phyloP scores from a whole-genome alignment of 2,113 vertebrate species.

The Dasyornis broadbenti region DNA sequence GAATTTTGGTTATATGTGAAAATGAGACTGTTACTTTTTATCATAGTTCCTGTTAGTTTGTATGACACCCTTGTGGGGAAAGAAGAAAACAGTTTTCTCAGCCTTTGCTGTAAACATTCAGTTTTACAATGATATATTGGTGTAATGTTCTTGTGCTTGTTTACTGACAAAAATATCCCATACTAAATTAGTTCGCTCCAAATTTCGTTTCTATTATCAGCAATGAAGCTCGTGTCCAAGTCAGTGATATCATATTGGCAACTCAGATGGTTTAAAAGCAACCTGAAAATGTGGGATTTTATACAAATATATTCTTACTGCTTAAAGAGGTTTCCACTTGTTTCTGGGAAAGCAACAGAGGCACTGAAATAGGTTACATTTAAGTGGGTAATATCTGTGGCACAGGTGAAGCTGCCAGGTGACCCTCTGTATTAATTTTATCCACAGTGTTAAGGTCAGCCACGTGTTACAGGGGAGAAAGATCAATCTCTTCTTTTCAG shows the following conservation, averaged over 20 bases:
- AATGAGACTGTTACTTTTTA: neutral
- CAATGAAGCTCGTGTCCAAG: neutral
- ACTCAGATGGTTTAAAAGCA: neutral
- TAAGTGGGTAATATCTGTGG: neutral
- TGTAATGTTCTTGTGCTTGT: neutral
- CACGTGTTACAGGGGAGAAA: neutral
- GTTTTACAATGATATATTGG: neutral
- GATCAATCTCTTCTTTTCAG: neutral
- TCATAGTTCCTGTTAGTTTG: neutral
- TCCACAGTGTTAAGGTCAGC: neutral
- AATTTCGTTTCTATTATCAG: neutral
- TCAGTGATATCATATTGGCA: neutral
- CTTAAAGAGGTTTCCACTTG: neutral
- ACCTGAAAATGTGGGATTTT: neutral
- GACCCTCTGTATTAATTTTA: neutral
- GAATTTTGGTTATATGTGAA: neutral
- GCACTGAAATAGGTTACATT: neutral
- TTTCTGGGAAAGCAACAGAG: neutral
- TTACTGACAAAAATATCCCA: neutral
- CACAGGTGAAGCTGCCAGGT: neutral
- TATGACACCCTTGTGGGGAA: neutral
- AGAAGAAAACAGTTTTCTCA: neutral
- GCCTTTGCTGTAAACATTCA: neutral
- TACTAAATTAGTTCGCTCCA: neutral
- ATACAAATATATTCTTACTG: neutral